Percentiles rank a stretch among this genome's conserved stretches.
Evolutionary conservation across 2,888 invertebrate species (phyloP).

Genomic region (Thecocarcelia acutangulata): DNA sequence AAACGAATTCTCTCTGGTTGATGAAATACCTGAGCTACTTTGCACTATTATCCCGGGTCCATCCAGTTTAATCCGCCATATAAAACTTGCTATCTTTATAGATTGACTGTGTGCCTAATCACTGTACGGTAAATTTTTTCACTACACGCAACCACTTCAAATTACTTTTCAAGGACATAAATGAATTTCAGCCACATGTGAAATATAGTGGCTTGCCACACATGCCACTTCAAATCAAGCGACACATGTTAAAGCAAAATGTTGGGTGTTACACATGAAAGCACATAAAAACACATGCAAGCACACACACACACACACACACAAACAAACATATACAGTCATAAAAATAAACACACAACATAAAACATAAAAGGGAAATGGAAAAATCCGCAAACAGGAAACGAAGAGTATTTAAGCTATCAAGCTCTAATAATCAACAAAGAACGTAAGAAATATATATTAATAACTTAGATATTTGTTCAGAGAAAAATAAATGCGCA

Average conservation of each 20-base stretch:
- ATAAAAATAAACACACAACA: neutral
- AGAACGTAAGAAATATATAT: neutral
- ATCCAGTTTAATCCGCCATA: too few relatives aligned
- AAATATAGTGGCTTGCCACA: conserved; percentile 32
- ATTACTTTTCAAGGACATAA: conserved; percentile 3
- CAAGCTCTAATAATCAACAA: neutral
- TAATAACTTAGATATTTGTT: too few relatives aligned
- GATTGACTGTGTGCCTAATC: too few relatives aligned
- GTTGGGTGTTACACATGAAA: neutral
- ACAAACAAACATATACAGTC: neutral
- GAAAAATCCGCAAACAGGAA: conserved; percentile 21
- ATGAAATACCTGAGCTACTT: too few relatives aligned
- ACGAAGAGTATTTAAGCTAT: conserved; percentile 6
- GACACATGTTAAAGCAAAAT: conserved; percentile 14
- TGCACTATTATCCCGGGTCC: too few relatives aligned
- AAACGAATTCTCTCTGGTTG: too few relatives aligned
- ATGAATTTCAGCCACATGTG: conserved; percentile 18
- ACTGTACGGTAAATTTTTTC: too few relatives aligned
- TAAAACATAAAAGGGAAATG: conserved; percentile 23
- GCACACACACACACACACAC: neutral
- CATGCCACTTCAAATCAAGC: conserved; percentile 29
- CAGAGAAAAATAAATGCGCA: too few relatives aligned
- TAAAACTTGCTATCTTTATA: too few relatives aligned
- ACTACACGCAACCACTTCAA: conserved; percentile 1
- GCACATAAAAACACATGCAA: neutral